Conservation (phyloP, 2,797 vertebrate species). For the Ctenopoma multispine region DNA sequence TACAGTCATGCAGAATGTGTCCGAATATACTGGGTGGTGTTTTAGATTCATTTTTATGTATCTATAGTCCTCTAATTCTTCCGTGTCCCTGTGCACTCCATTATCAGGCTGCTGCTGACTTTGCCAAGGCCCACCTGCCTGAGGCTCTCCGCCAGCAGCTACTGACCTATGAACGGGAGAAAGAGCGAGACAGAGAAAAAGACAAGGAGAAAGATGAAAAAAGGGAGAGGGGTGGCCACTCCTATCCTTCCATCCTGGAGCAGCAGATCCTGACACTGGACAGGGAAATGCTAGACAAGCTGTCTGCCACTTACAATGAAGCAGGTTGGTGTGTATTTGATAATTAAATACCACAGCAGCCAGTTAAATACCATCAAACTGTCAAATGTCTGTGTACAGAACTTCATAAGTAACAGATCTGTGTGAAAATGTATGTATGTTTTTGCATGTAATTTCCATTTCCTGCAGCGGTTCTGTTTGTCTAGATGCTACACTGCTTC, state of each 20-base stretch:
- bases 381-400: not conserved
- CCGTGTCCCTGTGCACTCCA: conserved; percentile 42
- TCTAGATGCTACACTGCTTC: conserved; percentile 1
- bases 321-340: conserved; percentile 86
- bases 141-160: conserved; percentile 94
- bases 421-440: not conserved
- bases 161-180: conserved; percentile 92
- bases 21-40: not conserved
- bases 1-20: not conserved
- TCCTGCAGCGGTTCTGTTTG: not conserved
- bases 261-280: conserved; percentile 95
- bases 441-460: not conserved
- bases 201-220: conserved; percentile 88
- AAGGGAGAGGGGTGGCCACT: conserved; percentile 81
- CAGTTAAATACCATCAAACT: not conserved
- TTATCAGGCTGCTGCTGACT: conserved; percentile 94
- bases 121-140: conserved; percentile 92
- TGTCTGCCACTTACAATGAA: conserved; percentile 93
- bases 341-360: not conserved
- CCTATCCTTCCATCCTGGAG: conserved; percentile 93
- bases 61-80: conserved; percentile 41
- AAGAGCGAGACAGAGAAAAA: conserved; percentile 81
- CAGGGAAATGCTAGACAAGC: conserved; percentile 93
- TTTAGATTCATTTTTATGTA: not conserved
- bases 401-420: not conserved